Base-by-base conservation (phyloP, 2,113 vertebrate genomes). In the Microcebus murinus region DNA sequence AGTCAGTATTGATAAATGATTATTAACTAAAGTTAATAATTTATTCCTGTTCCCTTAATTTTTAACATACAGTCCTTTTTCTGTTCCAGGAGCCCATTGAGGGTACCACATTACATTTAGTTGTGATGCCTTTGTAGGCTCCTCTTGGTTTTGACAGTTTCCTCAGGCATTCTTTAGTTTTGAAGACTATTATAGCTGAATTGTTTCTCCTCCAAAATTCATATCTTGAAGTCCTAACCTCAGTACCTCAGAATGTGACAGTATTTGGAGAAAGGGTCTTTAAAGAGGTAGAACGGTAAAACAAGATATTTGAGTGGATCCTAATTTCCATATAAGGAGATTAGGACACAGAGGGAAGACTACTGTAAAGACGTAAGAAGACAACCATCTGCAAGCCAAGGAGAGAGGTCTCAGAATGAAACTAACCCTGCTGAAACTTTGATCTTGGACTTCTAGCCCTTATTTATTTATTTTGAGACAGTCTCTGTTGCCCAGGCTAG, bases 1-100 rank as follows among this genome's bases (percentile, higher is more conserved):
- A 59, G 67, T 25, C 4, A 31, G 3, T 80, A 55, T 59, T 84
- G 21, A 27, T 63, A 81, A 50, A 52, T 59, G 79, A 29, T 73
- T 71, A 55, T 81, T 94, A 95, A 70, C 20, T 82, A 23, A 45
- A 77, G 67, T 77, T 7, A 27, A 23, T 87, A 70, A 21, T 84
- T 92, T 68, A 70, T 74, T 95, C 27, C 31, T 76, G 14, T 80
- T 92, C 76, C 17, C 36, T 92, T 87, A 68, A n/a, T 88, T 92
- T 95, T 73, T 94, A 50, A 50, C 20, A 52, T 68, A 45, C 18
- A 70, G 17, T 95, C 39, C 17, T 91, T 93, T 95, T 90, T 86
- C 13, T 91, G 13, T 87, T 55, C 34, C 27, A 34, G 20, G 12
- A 31, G 87, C 13, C 36, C 63, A 14, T 55, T 25, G 85, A 85